Evolutionary conservation across 2,888 invertebrate species (phyloP).

Genomic region (Archaeoteleia sp.): DNA sequence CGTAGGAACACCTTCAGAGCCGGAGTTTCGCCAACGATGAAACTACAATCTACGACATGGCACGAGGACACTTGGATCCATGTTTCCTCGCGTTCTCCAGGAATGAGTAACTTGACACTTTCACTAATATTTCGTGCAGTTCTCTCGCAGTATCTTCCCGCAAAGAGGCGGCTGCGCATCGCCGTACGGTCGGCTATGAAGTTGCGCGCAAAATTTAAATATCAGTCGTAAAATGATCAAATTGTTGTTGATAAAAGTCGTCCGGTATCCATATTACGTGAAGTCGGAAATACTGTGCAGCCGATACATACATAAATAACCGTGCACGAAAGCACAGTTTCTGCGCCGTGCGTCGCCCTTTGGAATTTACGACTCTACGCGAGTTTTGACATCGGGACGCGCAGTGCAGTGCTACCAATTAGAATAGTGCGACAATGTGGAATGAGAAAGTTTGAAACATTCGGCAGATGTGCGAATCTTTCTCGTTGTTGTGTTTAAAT

Average conservation of each 20-base stretch:
- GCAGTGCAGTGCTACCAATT: too few relatives aligned
- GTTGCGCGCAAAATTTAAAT: background rate
- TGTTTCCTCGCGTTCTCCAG: slow-evolving; percentile 4
- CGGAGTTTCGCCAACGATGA: background rate
- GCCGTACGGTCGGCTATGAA: background rate
- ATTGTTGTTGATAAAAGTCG: background rate
- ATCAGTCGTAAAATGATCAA: slow-evolving; percentile 8
- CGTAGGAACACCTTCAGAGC: background rate
- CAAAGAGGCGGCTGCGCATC: background rate
- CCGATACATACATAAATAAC: slow-evolving; percentile 34
- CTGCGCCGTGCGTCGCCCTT: too few relatives aligned
- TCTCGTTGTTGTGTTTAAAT: slow-evolving; percentile 2
- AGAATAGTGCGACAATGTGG: too few relatives aligned
- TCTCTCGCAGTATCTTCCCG: slow-evolving; percentile 1
- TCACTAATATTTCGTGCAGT: slow-evolving; percentile 4
- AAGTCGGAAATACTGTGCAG: slow-evolving; percentile 22
- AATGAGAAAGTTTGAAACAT: too few relatives aligned
- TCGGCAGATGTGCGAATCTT: slow-evolving; percentile 11
- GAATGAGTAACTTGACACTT: slow-evolving; percentile 17
- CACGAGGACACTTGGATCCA: slow-evolving; percentile 3
- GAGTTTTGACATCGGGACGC: slow-evolving; percentile 17
- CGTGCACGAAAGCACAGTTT: too few relatives aligned
- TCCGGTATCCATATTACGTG: background rate
- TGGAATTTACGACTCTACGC: too few relatives aligned
- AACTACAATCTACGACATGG: slow-evolving; percentile 3